Conservation (phyloP, 1,140 invertebrate species). For the Heliconius congener region DNA sequence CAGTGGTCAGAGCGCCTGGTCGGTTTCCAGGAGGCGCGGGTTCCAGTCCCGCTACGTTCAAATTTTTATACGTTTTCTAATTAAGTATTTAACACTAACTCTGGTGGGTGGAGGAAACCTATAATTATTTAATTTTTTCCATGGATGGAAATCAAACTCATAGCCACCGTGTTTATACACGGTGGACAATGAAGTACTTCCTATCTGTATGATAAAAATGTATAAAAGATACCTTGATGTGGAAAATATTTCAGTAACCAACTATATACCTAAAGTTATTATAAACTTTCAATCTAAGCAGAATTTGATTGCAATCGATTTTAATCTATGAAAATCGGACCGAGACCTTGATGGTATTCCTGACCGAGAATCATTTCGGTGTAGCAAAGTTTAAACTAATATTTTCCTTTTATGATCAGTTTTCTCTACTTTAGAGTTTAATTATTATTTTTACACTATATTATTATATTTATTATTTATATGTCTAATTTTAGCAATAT, state of each 20-base stretch:
- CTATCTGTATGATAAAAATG: neutral
- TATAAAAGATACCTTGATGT: neutral
- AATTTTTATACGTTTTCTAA: no score
- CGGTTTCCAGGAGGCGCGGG: no score
- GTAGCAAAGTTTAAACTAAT: neutral
- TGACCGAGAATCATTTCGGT: neutral
- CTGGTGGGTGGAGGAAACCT: no score
- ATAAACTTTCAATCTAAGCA: neutral
- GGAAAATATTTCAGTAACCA: neutral
- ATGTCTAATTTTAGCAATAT: no score
- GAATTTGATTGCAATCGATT: slow-evolving; percentile 4
- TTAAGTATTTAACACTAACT: no score
- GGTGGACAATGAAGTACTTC: neutral
- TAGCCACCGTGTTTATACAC: neutral
- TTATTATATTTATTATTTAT: no score
- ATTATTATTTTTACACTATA: neutral
- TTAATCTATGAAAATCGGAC: neutral
- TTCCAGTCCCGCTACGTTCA: no score
- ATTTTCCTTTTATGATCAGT: neutral
- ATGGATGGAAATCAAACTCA: no score
- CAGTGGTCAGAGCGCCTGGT: no score
- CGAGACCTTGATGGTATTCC: neutral
- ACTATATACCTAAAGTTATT: neutral
- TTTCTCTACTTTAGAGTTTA: neutral
- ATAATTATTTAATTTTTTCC: no score